A percentile compares a stretch with the other conserved stretches of the same genome.
Evolutionary conservation across 2,888 invertebrate genomes (phyloP).

Genomic region (Iphiclides podalirius): DNA sequence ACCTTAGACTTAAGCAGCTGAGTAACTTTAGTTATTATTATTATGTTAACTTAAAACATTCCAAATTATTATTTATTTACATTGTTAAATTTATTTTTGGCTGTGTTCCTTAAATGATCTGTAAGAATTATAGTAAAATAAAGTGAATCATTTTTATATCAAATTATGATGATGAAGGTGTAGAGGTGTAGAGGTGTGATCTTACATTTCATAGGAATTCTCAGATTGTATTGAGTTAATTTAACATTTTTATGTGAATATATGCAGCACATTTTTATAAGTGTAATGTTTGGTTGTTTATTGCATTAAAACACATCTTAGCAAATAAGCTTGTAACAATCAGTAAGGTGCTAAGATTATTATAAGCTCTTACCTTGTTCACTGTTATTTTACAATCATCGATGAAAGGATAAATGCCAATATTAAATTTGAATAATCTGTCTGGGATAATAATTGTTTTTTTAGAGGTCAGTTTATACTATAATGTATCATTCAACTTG

Average conservation of each 20-base stretch:
- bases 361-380: not conserved
- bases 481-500: too few relatives aligned
- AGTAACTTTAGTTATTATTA: constrained; percentile 37
- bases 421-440: too few relatives aligned
- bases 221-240: too few relatives aligned
- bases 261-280: not conserved
- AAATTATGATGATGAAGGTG: not conserved
- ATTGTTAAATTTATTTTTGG: constrained; percentile 11
- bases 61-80: constrained; percentile 55
- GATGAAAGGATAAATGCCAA: not conserved
- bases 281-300: not conserved
- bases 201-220: too few relatives aligned
- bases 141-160: not conserved
- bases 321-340: not conserved
- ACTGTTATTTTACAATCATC: not conserved
- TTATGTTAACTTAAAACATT: constrained; percentile 63
- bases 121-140: not conserved
- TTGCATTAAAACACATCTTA: not conserved
- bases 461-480: too few relatives aligned
- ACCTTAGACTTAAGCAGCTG: constrained; percentile 57
- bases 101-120: constrained; percentile 16
- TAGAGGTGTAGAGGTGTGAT: too few relatives aligned
- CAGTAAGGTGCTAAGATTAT: constrained; percentile 2
- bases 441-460: too few relatives aligned
- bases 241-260: not conserved